These are phyloP conservation scores for Trematomus bernacchii DNA, from an alignment of 2,797 vertebrate genomes.

Conservation along the genomic window DNA sequence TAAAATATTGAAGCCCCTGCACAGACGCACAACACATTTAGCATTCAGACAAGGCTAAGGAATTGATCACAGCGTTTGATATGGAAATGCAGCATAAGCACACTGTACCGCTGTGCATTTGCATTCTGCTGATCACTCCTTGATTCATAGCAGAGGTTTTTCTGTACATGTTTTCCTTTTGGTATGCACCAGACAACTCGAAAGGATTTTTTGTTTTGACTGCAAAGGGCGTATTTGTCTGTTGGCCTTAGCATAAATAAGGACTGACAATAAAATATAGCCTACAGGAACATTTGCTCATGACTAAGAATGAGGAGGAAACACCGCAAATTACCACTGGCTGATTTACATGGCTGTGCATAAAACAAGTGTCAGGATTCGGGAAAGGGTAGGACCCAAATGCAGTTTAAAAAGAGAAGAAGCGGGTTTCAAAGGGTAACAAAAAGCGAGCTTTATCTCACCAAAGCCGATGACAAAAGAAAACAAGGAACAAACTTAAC, in stretches of 20 bases:
- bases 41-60: constrained; percentile 45
- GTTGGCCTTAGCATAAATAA: constrained; percentile 45
- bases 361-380: background rate
- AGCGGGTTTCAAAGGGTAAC: no score
- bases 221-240: constrained; percentile 50
- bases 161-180: constrained; percentile 40
- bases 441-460: no score
- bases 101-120: constrained; percentile 44
- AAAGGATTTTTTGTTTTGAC: constrained; percentile 60
- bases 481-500: no score
- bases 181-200: constrained; percentile 36
- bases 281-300: constrained; percentile 40
- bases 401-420: no score
- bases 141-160: constrained; percentile 50
- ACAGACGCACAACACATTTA: background rate
- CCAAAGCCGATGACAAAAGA: no score
- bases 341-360: constrained; percentile 42
- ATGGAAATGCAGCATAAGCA: constrained; percentile 59
- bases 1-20: constrained; percentile 11
- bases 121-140: constrained; percentile 70
- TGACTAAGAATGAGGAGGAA: constrained; percentile 28
- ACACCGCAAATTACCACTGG: background rate
- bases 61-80: constrained; percentile 66
- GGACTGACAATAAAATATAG: constrained; percentile 61
- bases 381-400: no score